phyloP scores from a whole-genome alignment of 2,888 invertebrate species.

The Pantelozetes paolii region DNA sequence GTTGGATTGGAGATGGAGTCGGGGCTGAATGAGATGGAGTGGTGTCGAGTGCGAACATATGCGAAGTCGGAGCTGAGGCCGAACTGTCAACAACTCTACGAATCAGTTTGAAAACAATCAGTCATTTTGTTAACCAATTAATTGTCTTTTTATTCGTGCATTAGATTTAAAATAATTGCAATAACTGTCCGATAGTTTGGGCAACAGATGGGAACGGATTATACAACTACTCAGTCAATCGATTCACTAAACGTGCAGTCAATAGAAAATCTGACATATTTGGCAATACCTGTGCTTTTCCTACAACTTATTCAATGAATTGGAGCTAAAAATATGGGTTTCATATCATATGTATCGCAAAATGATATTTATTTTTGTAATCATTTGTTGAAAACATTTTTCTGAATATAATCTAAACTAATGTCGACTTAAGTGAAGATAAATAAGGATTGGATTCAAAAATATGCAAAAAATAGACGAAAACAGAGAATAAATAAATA shows the following conservation, averaged over 20 bases:
- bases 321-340: no score
- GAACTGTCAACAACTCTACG: slow-evolving; percentile 12
- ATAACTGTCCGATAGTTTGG: no score
- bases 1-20: neutral
- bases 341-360: no score
- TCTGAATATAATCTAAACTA: neutral
- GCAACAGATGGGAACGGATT: no score
- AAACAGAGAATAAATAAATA: neutral
- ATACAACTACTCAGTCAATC: no score
- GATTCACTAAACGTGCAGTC: no score
- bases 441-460: no score
- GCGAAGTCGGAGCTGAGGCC: slow-evolving; percentile 1
- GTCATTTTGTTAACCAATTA: slow-evolving; percentile 5
- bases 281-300: no score
- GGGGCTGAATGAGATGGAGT: neutral
- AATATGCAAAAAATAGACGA: neutral
- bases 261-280: no score
- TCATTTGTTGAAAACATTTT: no score
- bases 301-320: no score
- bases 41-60: slow-evolving; percentile 12
- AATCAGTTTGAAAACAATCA: slow-evolving; percentile 3
- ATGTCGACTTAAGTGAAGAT: neutral
- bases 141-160: neutral
- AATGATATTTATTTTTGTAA: no score
- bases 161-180: neutral